These are phyloP conservation scores for Hedychridium roseum DNA, from an alignment of 2,888 invertebrate species.

Conservation along the genomic window DNA sequence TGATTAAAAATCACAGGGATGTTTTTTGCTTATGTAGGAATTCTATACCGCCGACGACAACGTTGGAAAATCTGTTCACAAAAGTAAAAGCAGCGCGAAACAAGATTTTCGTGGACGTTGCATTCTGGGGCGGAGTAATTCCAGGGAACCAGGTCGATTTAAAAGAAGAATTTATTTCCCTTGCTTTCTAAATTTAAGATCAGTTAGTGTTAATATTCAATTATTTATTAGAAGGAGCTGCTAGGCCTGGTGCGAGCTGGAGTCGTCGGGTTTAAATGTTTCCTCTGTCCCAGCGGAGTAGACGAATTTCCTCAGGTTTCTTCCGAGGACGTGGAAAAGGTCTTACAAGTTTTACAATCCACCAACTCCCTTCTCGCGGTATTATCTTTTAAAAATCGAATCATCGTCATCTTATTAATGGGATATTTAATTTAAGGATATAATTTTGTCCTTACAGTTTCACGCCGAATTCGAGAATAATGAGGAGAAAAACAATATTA, in stretches of 20 bases:
- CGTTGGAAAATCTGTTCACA: conserved; percentile 68
- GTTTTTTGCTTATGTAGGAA: conserved; percentile 69
- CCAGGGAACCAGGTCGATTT: conserved; percentile 73
- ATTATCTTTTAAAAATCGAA: no score
- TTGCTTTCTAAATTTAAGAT: neutral
- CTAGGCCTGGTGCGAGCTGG: conserved; percentile 70
- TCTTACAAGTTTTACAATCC: conserved; percentile 69
- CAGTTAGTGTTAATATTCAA: conserved; percentile 19
- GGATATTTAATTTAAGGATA: conserved; percentile 5
- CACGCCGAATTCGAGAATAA: conserved; percentile 74
- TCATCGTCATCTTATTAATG: neutral
- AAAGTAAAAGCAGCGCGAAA: conserved; percentile 71
- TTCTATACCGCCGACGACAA: conserved; percentile 77
- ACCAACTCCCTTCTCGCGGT: conserved; percentile 74
- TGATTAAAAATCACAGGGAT: no score
- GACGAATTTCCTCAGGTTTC: conserved; percentile 75
- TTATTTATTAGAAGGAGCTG: conserved; percentile 70
- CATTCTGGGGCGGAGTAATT: conserved; percentile 82
- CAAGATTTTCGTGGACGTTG: conserved; percentile 73
- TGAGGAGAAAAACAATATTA: conserved; percentile 32
- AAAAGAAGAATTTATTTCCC: neutral
- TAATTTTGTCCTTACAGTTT: conserved; percentile 67
- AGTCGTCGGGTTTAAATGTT: conserved; percentile 79
- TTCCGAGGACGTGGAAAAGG: conserved; percentile 67
- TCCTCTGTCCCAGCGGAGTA: conserved; percentile 73